Conservation (phyloP, 2,113 vertebrate species). For the Columba livia region DNA sequence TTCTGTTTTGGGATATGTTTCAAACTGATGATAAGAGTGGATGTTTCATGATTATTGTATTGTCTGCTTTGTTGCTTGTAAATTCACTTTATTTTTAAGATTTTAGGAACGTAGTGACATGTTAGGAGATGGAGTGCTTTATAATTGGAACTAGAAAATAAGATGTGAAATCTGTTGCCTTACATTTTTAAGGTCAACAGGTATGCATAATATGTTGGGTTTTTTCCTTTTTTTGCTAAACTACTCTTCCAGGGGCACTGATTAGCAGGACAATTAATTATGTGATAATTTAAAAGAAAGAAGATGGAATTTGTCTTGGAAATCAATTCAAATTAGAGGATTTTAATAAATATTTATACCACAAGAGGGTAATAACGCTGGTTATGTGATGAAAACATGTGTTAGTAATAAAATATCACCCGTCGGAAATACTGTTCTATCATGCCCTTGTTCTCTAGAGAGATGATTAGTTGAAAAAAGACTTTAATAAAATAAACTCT, state of each 20-base stretch:
- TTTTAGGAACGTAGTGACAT: background rate
- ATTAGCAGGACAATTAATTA: background rate
- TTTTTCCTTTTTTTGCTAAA: background rate
- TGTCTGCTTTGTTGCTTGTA: background rate
- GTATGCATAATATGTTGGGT: accelerated
- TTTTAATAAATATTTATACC: background rate
- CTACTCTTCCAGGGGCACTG: background rate
- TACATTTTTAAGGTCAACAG: background rate
- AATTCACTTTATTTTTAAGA: background rate
- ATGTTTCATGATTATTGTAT: background rate
- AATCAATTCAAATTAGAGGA: background rate
- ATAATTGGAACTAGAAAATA: background rate
- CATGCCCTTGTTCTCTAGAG: background rate
- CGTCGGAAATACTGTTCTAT: background rate
- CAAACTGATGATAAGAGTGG: background rate
- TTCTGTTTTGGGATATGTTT: background rate
- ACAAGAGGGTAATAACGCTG: background rate
- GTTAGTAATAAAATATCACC: background rate
- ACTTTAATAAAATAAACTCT: background rate
- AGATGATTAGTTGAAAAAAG: background rate
- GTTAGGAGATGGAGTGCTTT: background rate
- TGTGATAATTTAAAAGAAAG: background rate
- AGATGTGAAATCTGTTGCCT: background rate
- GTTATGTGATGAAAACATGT: background rate
- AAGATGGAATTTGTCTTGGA: background rate